Conservation (phyloP, 23 tunicate species). For the Ciona savignyi region DNA sequence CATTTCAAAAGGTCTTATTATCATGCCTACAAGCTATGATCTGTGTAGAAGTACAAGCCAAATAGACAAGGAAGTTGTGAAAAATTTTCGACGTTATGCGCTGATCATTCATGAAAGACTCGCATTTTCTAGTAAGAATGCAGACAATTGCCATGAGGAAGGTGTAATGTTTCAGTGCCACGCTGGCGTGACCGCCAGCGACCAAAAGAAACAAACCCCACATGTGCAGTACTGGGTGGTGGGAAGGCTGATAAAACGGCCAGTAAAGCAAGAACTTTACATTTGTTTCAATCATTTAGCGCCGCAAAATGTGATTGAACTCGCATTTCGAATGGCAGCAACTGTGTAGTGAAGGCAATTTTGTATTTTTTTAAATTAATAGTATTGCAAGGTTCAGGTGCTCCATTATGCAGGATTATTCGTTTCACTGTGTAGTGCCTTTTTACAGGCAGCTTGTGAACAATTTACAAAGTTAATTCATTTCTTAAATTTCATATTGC, state of each 20-base stretch:
- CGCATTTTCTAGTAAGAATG: not conserved
- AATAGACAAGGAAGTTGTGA: slow-evolving; percentile 16
- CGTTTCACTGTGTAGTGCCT: too few relatives aligned
- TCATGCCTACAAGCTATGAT: slow-evolving; percentile 33
- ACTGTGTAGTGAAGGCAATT: not conserved
- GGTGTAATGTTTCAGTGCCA: slow-evolving; percentile 44
- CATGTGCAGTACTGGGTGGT: slow-evolving; percentile 60
- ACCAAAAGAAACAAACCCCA: slow-evolving; percentile 12
- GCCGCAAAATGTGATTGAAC: slow-evolving; percentile 34
- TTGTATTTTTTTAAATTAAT: not conserved
- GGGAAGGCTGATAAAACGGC: slow-evolving; percentile 18
- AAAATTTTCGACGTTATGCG: slow-evolving; percentile 19
- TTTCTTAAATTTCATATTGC: too few relatives aligned
- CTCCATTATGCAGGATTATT: too few relatives aligned
- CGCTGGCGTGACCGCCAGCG: not conserved
- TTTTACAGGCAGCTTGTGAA: too few relatives aligned
- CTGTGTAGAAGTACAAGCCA: not conserved
- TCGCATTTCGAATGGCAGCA: slow-evolving; percentile 30
- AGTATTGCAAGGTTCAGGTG: not conserved
- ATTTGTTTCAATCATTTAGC: slow-evolving; percentile 53
- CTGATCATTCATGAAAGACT: slow-evolving; percentile 43
- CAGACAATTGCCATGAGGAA: slow-evolving; percentile 45
- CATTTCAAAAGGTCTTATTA: slow-evolving; percentile 11
- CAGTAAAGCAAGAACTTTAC: slow-evolving; percentile 26
- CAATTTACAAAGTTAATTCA: too few relatives aligned